These are phyloP conservation scores for Rallus limicola DNA, from an alignment of 2,113 vertebrate species.

Conservation along the genomic window DNA sequence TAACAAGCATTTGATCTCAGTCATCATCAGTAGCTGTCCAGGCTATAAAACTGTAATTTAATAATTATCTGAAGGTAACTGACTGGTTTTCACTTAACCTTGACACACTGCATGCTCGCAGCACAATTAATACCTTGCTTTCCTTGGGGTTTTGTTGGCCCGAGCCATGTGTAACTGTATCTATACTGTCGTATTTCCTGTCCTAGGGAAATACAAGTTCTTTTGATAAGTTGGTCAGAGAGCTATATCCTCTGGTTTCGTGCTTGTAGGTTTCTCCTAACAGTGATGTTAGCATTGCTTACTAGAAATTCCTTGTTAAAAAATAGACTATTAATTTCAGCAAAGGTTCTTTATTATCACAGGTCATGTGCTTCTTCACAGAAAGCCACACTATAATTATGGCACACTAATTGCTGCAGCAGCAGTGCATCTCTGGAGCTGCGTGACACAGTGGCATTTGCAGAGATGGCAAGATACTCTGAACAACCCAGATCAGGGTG, in stretches of 20 bases:
- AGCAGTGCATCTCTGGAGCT: not conserved
- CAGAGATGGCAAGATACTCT: not conserved
- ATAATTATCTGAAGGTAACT: not conserved
- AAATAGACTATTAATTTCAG: not conserved
- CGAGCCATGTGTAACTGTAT: not conserved
- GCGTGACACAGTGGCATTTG: not conserved
- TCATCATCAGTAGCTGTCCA: not conserved
- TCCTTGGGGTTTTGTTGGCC: not conserved
- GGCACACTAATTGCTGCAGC: not conserved
- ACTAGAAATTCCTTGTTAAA: not conserved
- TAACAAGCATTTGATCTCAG: not conserved
- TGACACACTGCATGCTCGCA: not conserved
- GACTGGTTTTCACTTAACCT: not conserved
- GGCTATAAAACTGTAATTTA: not conserved
- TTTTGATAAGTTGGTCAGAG: not conserved
- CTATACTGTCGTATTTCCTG: not conserved
- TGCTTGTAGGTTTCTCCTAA: not conserved
- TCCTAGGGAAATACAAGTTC: not conserved
- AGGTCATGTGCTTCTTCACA: not conserved
- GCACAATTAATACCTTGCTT: not conserved
- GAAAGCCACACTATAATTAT: not conserved
- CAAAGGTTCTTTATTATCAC: not conserved
- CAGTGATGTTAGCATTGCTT: not conserved
- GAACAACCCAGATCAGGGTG: accelerated
- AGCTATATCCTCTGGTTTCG: not conserved